Evolutionary conservation across 1,140 invertebrate species (phyloP), one percentile per base, ranked within the genome.

Genomic region (Tetramorium parvispinum): DNA sequence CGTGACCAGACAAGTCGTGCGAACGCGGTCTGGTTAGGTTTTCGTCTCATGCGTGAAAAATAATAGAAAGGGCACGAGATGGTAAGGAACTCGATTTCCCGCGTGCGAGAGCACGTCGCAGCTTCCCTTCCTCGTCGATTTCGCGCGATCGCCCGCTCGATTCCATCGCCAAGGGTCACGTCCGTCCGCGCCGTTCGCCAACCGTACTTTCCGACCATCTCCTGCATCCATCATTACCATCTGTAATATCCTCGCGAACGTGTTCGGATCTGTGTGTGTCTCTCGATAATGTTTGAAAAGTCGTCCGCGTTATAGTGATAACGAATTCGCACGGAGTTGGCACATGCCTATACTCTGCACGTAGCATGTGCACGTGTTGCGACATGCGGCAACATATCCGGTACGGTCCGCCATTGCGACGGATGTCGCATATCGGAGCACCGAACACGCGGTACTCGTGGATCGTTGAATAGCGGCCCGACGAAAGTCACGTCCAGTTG

Each of bases 41-140:
- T 85, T 85, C 91, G 55, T 91, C 88, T 92, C n/a, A 90, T 90
- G 88, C 85, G 85, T 65, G 24, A 66, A 87, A 91, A 88, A 70
- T 91, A 79, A 57, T 91, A 71, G 91, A 87, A 92, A 89, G 65
- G 32, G 21, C 32, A 59, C 76, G 53, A 91, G 73, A 94, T 94
- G 93, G 93, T 93, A 90, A 94, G 93, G 75, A 85, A 63, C 8
- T 21, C 37, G 21, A 18, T 6, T 27, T 65, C 37, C 18, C 18
- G 8, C 7, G 13, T 37, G 51, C 68, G 0, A 11, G 13, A 37
- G 55, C 65, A 43, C 18, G 11, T 65, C 5, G 10, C 21, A 13
- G 3, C 11, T 65, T 27, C 43, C 0, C 7, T 1, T 18, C 5
- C 5, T 18, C 18, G 16, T 2, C 16, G 5, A 51, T 68, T 18